These are phyloP conservation scores for Daphoenositta chrysoptera DNA, from an alignment of 2,113 vertebrate species.

Conservation along the genomic window DNA sequence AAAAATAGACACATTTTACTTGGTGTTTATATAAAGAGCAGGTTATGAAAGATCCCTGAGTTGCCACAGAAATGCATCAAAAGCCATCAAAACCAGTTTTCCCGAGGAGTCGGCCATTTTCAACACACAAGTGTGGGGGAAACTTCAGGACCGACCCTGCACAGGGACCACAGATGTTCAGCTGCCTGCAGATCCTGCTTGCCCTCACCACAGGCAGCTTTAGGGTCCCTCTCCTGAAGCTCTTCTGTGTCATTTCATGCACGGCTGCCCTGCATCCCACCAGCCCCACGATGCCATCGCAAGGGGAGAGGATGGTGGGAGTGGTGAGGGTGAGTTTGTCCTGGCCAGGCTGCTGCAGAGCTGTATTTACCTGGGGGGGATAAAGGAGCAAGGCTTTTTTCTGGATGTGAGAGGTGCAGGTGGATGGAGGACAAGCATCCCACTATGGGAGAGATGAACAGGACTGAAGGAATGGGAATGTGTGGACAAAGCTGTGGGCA, in stretches of 20 bases:
- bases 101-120: fast-evolving
- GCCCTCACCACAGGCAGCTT: not conserved
- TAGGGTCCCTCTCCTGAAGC: not conserved
- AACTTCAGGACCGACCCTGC: not conserved
- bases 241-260: not conserved
- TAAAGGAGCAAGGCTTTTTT: not conserved
- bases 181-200: not conserved
- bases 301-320: fast-evolving
- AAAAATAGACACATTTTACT: not conserved
- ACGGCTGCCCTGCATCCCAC: not conserved
- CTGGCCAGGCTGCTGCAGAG: not conserved
- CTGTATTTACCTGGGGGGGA: fast-evolving
- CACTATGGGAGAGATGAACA: not conserved
- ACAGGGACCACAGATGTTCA: not conserved
- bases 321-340: not conserved
- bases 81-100: not conserved
- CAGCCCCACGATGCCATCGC: fast-evolving
- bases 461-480: fast-evolving
- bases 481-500: not conserved
- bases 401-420: fast-evolving
- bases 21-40: not conserved
- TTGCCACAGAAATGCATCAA: not conserved
- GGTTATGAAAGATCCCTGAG: not conserved
- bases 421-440: not conserved
- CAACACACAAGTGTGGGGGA: not conserved